Base-by-base conservation (phyloP, 2,888 invertebrate species). In the Macropis europaea region DNA sequence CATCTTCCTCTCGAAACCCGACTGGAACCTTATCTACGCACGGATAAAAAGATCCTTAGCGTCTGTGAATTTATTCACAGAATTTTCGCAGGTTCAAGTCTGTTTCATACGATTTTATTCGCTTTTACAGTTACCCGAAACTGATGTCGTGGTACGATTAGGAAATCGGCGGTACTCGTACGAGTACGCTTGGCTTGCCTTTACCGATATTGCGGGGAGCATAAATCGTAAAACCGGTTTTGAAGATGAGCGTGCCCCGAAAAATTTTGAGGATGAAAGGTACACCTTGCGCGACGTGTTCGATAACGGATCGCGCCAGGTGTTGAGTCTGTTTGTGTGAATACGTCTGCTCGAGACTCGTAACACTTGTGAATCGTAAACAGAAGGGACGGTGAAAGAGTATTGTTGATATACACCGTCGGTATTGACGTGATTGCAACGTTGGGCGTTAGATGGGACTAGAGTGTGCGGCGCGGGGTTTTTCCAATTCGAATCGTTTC, bases 151-250 rank as follows among this genome's bases (percentile, higher is more conserved):
- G 38, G 26, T 60, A 30, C 26, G 30, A 53, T 53, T 45, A 54
- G 28, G 40, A 24, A 62, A 59, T 48, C 40, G 32, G 19, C 24
- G 50, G 22, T 3, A 4, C n/a, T n/a, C n/a, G n/a, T n/a, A n/a
- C n/a, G 40, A 34, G 47, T 36, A 56, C 38, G 32, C 28, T n/a
- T n/a, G 17, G 30, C n/a, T 60, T 40, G 38, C 47, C 40, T 73
- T 77, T 64, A 64, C 53, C 63, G 30, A 50, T 60, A 67, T 42
- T 54, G 30, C 42, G n/a, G 15, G 28, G 15, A 24, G 36, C 42
- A 45, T 66, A 38, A 59, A 70, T 59, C 54, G 66, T 59, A 47
- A 56, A 77, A 73, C 68, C 77, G 64, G 61, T 77, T 77, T 28
- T 15, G 38, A 17, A 13, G 24, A 43, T n/a, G 24, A 30, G 24